Percentiles rank a stretch among this genome's conserved stretches.
phyloP scores from a whole-genome alignment of 2,888 invertebrate genomes.

The Apamea monoglypha region DNA sequence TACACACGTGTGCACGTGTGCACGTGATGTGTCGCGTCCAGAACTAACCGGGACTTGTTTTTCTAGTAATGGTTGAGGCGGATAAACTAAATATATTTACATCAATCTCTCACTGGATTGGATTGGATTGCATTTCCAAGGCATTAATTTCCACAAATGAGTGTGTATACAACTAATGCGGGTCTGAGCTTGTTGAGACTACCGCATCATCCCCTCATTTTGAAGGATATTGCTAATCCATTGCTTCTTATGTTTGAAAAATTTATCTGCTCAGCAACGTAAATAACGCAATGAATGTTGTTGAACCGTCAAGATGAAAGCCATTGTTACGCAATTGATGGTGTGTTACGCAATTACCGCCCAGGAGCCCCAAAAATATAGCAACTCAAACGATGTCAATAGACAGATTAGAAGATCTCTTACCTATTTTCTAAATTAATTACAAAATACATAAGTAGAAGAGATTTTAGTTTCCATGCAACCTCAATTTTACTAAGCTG shows the following conservation, averaged over 20 bases:
- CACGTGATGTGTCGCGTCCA: slow-evolving; percentile 47
- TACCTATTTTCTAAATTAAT: background rate
- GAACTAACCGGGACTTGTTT: slow-evolving; percentile 34
- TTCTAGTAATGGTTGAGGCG: background rate
- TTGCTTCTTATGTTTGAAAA: no score
- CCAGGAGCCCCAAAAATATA: background rate
- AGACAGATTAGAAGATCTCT: background rate
- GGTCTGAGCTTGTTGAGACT: background rate
- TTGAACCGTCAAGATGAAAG: no score
- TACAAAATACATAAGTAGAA: slow-evolving; percentile 1
- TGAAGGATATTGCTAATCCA: no score
- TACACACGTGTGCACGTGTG: slow-evolving; percentile 16
- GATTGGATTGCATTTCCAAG: background rate
- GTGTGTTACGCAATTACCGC: no score
- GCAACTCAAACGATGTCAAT: background rate
- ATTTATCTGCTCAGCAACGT: no score
- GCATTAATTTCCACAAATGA: background rate
- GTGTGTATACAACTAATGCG: background rate
- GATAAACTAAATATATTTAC: background rate
- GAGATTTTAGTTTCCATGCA: background rate
- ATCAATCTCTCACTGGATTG: background rate
- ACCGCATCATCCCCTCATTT: background rate
- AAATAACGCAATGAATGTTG: no score
- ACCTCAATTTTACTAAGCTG: slow-evolving; percentile 33
- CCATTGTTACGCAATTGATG: no score